Evolutionary conservation across 2,888 invertebrate genomes (phyloP), one percentile per base, ranked within the genome.

Genomic region (Drosophila multiciliata): DNA sequence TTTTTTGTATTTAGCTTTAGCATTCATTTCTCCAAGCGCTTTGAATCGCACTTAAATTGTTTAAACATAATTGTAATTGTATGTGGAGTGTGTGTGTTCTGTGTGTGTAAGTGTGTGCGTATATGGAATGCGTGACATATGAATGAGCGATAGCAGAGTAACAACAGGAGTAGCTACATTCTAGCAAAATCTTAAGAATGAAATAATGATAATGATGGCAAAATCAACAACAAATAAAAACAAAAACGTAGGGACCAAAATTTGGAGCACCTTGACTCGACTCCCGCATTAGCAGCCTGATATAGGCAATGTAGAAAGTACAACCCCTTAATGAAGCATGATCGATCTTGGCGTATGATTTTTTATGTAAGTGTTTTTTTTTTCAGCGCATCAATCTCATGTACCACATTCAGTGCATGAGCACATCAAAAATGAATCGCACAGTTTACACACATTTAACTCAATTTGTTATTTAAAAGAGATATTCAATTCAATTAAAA

Each of bases 1-100:
- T 20, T 26, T n/a, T 79, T 76, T 73, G 74, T 83, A 83, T 85
- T 90, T 90, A 86, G 86, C 87, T 87, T 90, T 90, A 89, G 88
- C 82, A 82, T 87, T 89, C 79, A 80, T 87, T 87, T 81, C 89
- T 82, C 75, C 78, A 80, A 84, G 83, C 80, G 70, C 75, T 74
- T 73, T 68, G 66, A 33, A 73, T 66, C 67, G 70, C 75, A 71
- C 72, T 82, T 75, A 65, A 72, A 80, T 78, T 67, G 40, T 66
- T 68, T 70, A 40, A 64, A 62, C 59, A 40, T 52, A 35, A 32
- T 60, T 73, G 63, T 23, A 23, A 8, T 49, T 59, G 15, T 3
- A 54, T 36, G 23, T 36, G 17, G 53, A 45, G 48, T 55, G 33
- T 55, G 50, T 20, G 40, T 42, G n/a, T 48, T 45, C 23, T 57